Evolutionary conservation across 2,888 invertebrate genomes (phyloP), one percentile per base, ranked within the genome.

Genomic region (Aporophyla lueneburgensis): DNA sequence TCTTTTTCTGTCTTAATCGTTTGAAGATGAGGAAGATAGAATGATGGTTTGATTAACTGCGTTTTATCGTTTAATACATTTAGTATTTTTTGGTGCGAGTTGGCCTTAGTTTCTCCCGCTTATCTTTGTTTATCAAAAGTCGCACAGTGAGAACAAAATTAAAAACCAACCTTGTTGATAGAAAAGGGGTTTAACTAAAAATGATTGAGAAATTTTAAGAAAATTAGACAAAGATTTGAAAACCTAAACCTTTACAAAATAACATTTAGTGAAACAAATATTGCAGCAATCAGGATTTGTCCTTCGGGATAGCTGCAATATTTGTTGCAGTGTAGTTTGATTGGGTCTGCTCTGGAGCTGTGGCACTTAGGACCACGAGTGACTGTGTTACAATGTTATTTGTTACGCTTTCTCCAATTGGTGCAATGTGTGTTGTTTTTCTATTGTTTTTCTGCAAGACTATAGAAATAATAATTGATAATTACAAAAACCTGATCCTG

Each of bases 291-390:
- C 10, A 46, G 12, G 43, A 46, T 10, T 10, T 1, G 10, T 43
- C 82, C 63, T 49, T 53, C 6, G 69, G 82, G 70, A 53, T 69
- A 21, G 46, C 21, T 71, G 72, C 83, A 71, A 53, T 83, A 58
- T 83, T 76, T 68, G 71, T 69, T 61, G 56, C 68, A 69, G n/a
- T 53, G 7, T 46, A 33, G 76, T 65, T 81, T 76, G 76, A 76
- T 68, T 68, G 27, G 66, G 16, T 78, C 46, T n/a, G 46, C 2
- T 73, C 33, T 19, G 27, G 14, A 59, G 61, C 54, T 56, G 43
- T 4, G 59, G 68, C 51, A 65, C 43, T 46, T 12, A 54, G 43
- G 33, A 27, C 33, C 78, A 65, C 24, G 14, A 14, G 27, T 51
- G 19, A 12, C 62, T 72, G n/a, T 49, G 27, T 6, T 49, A 49